phyloP scores from a whole-genome alignment of 1,140 invertebrate genomes.

The Aphelenchoides besseyi region DNA sequence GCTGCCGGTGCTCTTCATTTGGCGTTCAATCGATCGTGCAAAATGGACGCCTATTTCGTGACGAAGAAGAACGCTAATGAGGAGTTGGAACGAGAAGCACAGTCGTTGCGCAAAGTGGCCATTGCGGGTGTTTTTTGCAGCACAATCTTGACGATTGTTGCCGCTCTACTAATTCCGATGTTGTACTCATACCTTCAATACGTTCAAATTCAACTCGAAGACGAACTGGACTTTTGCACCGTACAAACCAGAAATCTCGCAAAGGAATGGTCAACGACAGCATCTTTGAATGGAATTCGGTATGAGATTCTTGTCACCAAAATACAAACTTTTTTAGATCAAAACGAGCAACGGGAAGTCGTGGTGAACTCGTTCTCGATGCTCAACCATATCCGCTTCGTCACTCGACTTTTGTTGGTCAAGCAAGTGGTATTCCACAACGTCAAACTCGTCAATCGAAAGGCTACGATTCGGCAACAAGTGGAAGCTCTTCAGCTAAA shows the following conservation, averaged over 20 bases:
- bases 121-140: conserved; percentile 42
- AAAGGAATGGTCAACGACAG: background rate
- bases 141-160: conserved; percentile 45
- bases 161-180: conserved; percentile 43
- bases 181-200: conserved; percentile 54
- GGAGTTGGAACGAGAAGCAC: conserved; percentile 11
- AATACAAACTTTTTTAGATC: background rate
- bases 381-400: background rate
- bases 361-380: background rate
- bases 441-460: background rate
- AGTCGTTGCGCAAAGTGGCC: conserved; percentile 22
- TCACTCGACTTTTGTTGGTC: background rate
- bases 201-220: conserved; percentile 48
- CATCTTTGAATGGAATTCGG: background rate
- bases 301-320: background rate
- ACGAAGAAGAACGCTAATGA: background rate
- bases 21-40: too few species aligned
- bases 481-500: background rate
- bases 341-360: conserved; percentile 2
- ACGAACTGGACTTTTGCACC: conserved; percentile 49
- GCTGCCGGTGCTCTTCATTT: background rate
- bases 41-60: background rate
- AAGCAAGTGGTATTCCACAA: background rate
- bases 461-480: background rate
- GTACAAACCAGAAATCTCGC: conserved; percentile 8